phyloP scores from a whole-genome alignment of 2,888 invertebrate species.

The Drosophila prostipennis region DNA sequence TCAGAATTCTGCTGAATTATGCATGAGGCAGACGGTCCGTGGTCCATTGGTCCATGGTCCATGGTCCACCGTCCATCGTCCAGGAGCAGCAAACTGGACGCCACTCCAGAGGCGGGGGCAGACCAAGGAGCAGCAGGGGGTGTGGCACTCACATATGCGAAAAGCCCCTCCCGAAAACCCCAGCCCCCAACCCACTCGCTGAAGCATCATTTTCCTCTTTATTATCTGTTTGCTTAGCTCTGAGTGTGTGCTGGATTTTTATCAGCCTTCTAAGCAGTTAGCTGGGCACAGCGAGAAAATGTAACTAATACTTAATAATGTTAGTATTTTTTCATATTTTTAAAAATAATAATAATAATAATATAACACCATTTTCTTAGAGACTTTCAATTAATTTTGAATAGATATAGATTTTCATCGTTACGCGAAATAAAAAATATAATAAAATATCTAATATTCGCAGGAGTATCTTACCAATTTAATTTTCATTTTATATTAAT shows the following conservation, averaged over 20 bases:
- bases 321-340: no score
- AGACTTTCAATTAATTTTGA: no score
- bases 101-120: slow-evolving; percentile 41
- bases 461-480: no score
- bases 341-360: no score
- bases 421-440: no score
- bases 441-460: no score
- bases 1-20: slow-evolving; percentile 84
- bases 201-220: slow-evolving; percentile 77
- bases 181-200: slow-evolving; percentile 15
- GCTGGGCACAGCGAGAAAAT: slow-evolving; percentile 22
- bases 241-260: slow-evolving; percentile 72
- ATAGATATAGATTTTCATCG: no score
- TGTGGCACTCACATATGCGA: slow-evolving; percentile 71
- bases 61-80: slow-evolving; percentile 34
- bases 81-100: slow-evolving; percentile 53
- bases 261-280: slow-evolving; percentile 76
- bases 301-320: not conserved
- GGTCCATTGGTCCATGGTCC: slow-evolving; percentile 24
- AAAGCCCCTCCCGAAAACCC: slow-evolving; percentile 42
- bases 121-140: slow-evolving; percentile 48
- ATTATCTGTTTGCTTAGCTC: slow-evolving; percentile 77
- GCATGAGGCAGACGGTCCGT: slow-evolving; percentile 77
- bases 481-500: no score
- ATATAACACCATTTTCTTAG: no score